Evolutionary conservation across 2,888 invertebrate genomes (phyloP).

Genomic region (Himalopsyche tibetana): DNA sequence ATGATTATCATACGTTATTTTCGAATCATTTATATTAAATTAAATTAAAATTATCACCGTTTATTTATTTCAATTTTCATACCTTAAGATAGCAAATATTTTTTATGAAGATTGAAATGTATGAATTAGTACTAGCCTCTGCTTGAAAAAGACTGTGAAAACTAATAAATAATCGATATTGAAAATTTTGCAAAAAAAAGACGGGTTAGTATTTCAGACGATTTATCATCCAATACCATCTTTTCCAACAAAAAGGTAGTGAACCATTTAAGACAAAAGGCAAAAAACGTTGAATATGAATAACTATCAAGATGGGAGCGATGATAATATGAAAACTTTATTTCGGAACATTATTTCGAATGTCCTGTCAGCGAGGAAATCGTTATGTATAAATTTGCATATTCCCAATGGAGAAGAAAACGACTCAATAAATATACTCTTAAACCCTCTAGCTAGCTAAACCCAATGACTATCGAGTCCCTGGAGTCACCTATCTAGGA

Average conservation of each 20-base stretch:
- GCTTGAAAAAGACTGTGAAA: too few relatives aligned
- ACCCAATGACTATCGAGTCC: constrained; percentile 36
- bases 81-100: too few relatives aligned
- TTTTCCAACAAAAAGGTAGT: constrained; percentile 20
- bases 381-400: constrained; percentile 43
- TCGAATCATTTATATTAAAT: too few relatives aligned
- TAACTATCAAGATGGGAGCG: constrained; percentile 42
- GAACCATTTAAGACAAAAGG: constrained; percentile 37
- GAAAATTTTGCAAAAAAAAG: too few relatives aligned
- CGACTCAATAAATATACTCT: constrained; percentile 48
- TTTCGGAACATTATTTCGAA: constrained; percentile 37
- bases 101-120: too few relatives aligned
- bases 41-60: too few relatives aligned
- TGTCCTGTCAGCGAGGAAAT: constrained; percentile 33
- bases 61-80: too few relatives aligned
- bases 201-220: not conserved
- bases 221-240: constrained; percentile 29
- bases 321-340: constrained; percentile 41
- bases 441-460: constrained; percentile 44
- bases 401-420: constrained; percentile 45
- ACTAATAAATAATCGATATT: too few relatives aligned
- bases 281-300: constrained; percentile 42
- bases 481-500: constrained; percentile 44
- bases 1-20: too few relatives aligned
- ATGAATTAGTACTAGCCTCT: too few relatives aligned